Evolutionary conservation across 2,888 invertebrate species (phyloP).

Genomic region (Pantelozetes paolii): DNA sequence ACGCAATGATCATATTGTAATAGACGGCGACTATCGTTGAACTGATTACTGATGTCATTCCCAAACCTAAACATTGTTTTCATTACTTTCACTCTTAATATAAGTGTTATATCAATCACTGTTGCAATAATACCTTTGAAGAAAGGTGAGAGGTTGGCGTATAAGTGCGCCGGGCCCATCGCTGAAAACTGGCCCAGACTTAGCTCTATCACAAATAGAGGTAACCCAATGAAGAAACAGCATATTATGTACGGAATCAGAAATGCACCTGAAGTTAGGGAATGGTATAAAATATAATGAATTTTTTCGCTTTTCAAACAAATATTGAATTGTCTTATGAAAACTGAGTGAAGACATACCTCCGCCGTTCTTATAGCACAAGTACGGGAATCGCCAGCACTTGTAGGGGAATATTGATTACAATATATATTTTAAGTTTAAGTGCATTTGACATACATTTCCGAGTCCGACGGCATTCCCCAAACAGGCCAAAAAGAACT

Average conservation of each 20-base stretch:
- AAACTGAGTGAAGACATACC: constrained; percentile 59
- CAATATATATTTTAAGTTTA: background rate
- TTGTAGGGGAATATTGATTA: background rate
- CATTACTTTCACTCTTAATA: too few species aligned
- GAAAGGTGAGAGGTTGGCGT: constrained; percentile 44
- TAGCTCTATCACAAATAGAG: constrained; percentile 46
- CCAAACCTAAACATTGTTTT: too few species aligned
- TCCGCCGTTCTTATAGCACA: constrained; percentile 93
- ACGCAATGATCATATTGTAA: constrained; percentile 48
- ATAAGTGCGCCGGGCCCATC: constrained; percentile 46
- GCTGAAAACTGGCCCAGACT: constrained; percentile 47
- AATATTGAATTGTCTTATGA: background rate
- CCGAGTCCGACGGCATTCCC: constrained; percentile 89
- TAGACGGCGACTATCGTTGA: constrained; percentile 46
- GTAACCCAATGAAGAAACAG: constrained; percentile 46
- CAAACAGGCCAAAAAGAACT: constrained; percentile 87
- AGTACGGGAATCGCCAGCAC: constrained; percentile 82
- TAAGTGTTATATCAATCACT: background rate
- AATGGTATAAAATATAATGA: background rate
- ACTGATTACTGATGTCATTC: constrained; percentile 46
- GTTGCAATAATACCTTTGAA: constrained; percentile 44
- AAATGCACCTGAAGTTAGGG: constrained; percentile 44
- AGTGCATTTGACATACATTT: constrained; percentile 61
- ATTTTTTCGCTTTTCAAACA: background rate
- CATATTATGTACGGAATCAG: constrained; percentile 46